Evolutionary conservation across 2,797 vertebrate genomes (phyloP), one percentile per base, ranked within the genome.

Genomic region (Cynopterus sphinx): DNA sequence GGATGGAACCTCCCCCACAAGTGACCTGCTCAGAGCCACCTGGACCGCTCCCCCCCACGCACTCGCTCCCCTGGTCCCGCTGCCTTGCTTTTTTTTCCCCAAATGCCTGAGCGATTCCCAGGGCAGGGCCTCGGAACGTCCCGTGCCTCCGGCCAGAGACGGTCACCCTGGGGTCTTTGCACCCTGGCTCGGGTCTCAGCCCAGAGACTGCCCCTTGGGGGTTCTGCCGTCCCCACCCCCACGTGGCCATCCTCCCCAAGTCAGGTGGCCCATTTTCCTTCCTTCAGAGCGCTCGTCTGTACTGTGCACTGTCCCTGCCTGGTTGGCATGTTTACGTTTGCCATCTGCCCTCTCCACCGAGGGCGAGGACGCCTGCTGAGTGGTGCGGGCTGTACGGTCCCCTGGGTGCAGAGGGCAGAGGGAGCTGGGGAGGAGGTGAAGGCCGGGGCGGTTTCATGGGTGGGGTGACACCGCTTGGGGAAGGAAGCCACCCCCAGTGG

Each of bases 391-490:
- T 4, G 22, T 26, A 21, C 33, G 53, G 33, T 28, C 36, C 77
- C 8, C 3, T 0, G 16, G 16, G 39, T 13, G 6, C 63, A n/a
- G 55, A 87, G 71, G 19, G 53, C 11, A 24, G 63, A 31, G 61
- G 22, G n/a, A 24, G 31, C n/a, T 8, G 0, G 39, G 67, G 57
- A 41, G n/a, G 19, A 3, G 17, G 9, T 65, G 12, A 28, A 24
- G 1, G 3, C 4, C 4, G 31, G n/a, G 59, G 19, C 0, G 74
- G 43, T 22, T 49, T 65, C 9, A 0, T 6, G 84, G 36, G 1
- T 0, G 1, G 1, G 26, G 43, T 21, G 9, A 13, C 7, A 21
- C 9, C 8, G 1, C 11, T 43, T 65, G 46, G 36, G 41, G 10
- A 75, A 59, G 31, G 84, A 39, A 78, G 17, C 12, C 43, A 26